Evolutionary conservation across 2,888 invertebrate species (phyloP).

Genomic region (Drosophila rellima): DNA sequence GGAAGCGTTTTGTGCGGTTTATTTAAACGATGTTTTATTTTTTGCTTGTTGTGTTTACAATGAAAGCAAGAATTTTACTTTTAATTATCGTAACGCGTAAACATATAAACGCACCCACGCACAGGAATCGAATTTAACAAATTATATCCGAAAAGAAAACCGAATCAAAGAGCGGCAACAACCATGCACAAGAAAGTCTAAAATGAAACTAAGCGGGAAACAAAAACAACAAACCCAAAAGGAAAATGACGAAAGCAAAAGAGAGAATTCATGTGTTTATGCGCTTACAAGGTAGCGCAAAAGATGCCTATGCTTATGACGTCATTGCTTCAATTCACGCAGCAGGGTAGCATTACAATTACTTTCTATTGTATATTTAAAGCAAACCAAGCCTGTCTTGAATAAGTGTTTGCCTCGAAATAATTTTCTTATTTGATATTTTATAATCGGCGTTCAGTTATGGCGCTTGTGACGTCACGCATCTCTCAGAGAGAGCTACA

Average conservation of each 20-base stretch:
- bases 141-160: slow-evolving; percentile 59
- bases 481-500: not conserved
- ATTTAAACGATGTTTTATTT: slow-evolving; percentile 15
- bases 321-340: not conserved
- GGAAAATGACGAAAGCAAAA: slow-evolving; percentile 42
- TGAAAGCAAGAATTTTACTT: slow-evolving; percentile 35
- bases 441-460: not conserved
- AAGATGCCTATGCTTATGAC: not conserved
- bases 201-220: slow-evolving; percentile 57
- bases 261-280: slow-evolving; percentile 26
- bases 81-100: slow-evolving; percentile 43
- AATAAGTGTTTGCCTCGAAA: not conserved
- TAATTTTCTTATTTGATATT: slow-evolving; percentile 9
- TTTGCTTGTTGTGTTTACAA: slow-evolving; percentile 11
- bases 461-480: slow-evolving; percentile 12
- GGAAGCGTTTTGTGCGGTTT: slow-evolving; percentile 31
- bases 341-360: not conserved
- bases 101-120: slow-evolving; percentile 23
- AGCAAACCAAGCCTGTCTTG: not conserved
- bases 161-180: slow-evolving; percentile 49
- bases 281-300: slow-evolving; percentile 32
- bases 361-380: not conserved
- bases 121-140: slow-evolving; percentile 51
- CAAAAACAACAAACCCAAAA: slow-evolving; percentile 51
- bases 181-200: slow-evolving; percentile 63